A percentile compares a stretch with the other conserved stretches of the same genome.
These are phyloP conservation scores for Paralichthys olivaceus DNA, from an alignment of 2,113 vertebrate genomes.

Conservation along the genomic window DNA sequence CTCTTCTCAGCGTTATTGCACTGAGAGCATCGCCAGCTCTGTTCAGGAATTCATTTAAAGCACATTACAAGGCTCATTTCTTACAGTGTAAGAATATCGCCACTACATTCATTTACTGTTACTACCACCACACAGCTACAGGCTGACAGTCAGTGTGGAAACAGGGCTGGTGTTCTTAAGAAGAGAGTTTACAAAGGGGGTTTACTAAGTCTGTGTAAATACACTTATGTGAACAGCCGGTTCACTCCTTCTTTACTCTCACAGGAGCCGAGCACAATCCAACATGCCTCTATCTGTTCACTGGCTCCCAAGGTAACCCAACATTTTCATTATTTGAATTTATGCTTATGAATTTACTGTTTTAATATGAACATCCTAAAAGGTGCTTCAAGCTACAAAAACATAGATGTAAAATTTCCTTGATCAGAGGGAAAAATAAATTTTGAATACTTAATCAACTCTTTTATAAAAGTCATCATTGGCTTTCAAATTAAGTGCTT, in stretches of 20 bases:
- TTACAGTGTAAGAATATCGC: conserved; percentile 29
- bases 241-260: conserved; percentile 30
- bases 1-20: conserved; percentile 20
- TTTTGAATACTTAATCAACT: not conserved
- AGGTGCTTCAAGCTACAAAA: conserved; percentile 42
- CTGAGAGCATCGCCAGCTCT: conserved; percentile 8
- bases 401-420: not conserved
- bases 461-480: not conserved
- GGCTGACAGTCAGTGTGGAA: conserved; percentile 19
- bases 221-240: conserved; percentile 72
- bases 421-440: not conserved
- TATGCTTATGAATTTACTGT: conserved; percentile 19
- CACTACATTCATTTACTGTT: conserved; percentile 55
- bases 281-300: not conserved
- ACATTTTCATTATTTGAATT: not conserved
- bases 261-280: conserved; percentile 7
- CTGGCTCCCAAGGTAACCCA: conserved; percentile 39
- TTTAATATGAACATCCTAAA: not conserved
- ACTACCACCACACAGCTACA: not conserved
- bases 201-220: conserved; percentile 68
- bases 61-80: conserved; percentile 25
- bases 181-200: conserved; percentile 43
- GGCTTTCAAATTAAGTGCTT: conserved; percentile 63
- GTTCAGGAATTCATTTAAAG: conserved; percentile 31
- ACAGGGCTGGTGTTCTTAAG: conserved; percentile 31